These are phyloP conservation scores for Dissostichus mawsoni DNA, from an alignment of 2,113 vertebrate species.

Conservation along the genomic window DNA sequence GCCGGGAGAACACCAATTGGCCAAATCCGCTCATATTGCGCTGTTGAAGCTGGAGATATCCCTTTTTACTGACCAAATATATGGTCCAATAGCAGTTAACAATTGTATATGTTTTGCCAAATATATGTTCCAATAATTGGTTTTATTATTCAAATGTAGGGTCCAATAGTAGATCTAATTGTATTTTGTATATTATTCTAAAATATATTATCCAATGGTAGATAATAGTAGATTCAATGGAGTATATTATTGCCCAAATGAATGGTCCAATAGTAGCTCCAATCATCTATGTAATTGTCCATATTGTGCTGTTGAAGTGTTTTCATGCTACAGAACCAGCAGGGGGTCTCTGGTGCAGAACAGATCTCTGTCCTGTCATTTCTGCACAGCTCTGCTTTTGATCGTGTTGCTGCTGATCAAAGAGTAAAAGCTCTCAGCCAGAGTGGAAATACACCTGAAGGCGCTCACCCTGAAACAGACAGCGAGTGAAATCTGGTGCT, in stretches of 20 bases:
- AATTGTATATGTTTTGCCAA: no score
- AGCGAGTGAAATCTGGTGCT: background rate
- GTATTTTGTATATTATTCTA: no score
- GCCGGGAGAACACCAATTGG: background rate
- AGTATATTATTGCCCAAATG: no score
- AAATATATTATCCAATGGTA: no score
- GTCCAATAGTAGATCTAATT: no score
- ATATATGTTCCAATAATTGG: no score
- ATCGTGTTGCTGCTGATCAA: slow-evolving; percentile 55
- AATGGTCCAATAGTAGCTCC: no score
- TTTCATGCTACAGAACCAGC: background rate
- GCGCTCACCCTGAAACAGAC: slow-evolving; percentile 28
- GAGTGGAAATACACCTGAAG: slow-evolving; percentile 7
- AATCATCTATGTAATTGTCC: no score
- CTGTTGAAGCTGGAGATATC: background rate
- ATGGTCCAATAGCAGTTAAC: no score
- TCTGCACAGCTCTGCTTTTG: slow-evolving; percentile 48
- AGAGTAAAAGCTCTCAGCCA: slow-evolving; percentile 29
- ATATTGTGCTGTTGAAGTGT: background rate
- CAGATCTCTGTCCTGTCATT: slow-evolving; percentile 13
- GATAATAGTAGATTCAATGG: no score
- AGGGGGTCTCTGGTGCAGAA: slow-evolving; percentile 24
- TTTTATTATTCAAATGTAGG: no score
- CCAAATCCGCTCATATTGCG: background rate
- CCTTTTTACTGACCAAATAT: no score